Conservation (phyloP, 2,113 vertebrate species). For the Cavia aperea region DNA sequence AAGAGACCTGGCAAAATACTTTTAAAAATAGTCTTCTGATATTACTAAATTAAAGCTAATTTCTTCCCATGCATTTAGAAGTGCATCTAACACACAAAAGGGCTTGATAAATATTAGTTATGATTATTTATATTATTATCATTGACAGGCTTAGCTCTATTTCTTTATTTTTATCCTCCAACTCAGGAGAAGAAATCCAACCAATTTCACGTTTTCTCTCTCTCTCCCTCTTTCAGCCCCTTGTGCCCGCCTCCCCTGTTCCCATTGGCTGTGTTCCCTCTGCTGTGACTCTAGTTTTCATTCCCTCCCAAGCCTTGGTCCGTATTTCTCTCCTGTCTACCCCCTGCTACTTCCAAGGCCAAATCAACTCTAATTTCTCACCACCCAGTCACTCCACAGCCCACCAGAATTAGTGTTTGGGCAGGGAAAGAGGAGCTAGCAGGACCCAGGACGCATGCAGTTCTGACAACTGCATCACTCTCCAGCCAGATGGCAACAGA, state of each 20-base stretch:
- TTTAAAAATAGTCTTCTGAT: conserved; percentile 32
- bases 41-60: conserved; percentile 42
- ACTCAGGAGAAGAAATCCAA: not conserved
- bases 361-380: conserved; percentile 24
- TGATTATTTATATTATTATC: not conserved
- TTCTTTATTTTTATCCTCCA: not conserved
- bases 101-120: not conserved
- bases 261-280: not conserved
- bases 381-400: not conserved
- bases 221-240: not conserved
- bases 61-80: conserved; percentile 34
- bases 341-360: not conserved
- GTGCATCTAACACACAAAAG: not conserved
- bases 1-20: not conserved
- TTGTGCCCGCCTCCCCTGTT: not conserved
- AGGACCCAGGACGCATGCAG: not conserved
- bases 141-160: not conserved
- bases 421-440: conserved; percentile 12
- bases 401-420: not conserved
- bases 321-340: not conserved
- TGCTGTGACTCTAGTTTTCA: not conserved
- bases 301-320: not conserved
- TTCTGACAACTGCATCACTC: conserved; percentile 23
- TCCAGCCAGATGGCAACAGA: conserved; percentile 43
- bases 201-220: not conserved